A percentile compares a stretch with the other conserved stretches of the same genome.
Conservation (phyloP, 2,888 invertebrate species). For the Platycheirus albimanus region DNA sequence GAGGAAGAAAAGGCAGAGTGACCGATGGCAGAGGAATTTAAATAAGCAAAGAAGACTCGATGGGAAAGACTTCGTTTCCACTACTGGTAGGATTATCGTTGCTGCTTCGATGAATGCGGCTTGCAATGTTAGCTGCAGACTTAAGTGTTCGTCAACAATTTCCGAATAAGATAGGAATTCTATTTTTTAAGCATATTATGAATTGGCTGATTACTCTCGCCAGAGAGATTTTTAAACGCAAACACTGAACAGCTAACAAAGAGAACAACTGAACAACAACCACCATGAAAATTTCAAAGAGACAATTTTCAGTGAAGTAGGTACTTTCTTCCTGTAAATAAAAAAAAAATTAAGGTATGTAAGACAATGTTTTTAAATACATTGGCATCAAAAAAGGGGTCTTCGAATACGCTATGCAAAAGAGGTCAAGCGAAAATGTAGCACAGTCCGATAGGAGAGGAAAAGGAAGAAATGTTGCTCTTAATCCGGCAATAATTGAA, state of each 20-base stretch:
- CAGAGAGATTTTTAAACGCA: not conserved
- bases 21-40: constrained; percentile 3
- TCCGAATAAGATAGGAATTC: constrained; percentile 13
- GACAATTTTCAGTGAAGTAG: constrained; percentile 1
- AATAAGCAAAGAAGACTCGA: constrained; percentile 17
- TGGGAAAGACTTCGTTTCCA: constrained; percentile 4
- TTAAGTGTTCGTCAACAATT: constrained; percentile 16
- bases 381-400: constrained; percentile 10
- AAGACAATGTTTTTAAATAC: constrained; percentile 19
- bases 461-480: too few species aligned
- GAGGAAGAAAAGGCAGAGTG: constrained; percentile 23
- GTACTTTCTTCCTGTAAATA: constrained; percentile 14
- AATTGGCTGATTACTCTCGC: constrained; percentile 28
- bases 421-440: constrained; percentile 9
- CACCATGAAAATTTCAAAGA: constrained; percentile 1
- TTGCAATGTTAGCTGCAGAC: constrained; percentile 24
- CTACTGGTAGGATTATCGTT: constrained; percentile 12
- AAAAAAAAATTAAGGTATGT: not conserved
- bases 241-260: constrained; percentile 17
- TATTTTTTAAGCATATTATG: constrained; percentile 23
- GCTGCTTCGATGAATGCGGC: constrained; percentile 9
- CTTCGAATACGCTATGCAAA: constrained; percentile 12
- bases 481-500: too few species aligned
- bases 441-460: not conserved
- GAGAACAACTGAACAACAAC: constrained; percentile 13